Evolutionary conservation across 2,888 invertebrate species (phyloP), one percentile per base, ranked within the genome.

Genomic region (Tenthredo distinguenda): DNA sequence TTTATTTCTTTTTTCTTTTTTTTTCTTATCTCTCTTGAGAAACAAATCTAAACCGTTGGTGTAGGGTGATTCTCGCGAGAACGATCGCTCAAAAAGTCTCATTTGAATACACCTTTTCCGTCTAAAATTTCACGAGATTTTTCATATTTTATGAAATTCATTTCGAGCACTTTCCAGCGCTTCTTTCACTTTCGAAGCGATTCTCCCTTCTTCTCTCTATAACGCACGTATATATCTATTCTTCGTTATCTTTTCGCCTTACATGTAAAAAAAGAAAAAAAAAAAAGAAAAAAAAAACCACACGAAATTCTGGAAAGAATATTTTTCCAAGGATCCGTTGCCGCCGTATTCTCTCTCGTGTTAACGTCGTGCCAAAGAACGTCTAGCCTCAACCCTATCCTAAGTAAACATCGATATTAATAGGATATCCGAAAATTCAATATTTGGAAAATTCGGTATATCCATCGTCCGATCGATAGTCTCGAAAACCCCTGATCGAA

Each of bases 101-200:
- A 77, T 77, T 77, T 50, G 31, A 47, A 77, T 77, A 50, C 26
- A 77, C 26, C 31, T 77, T 31, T 50, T 18, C 77, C 18, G n/a
- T 21, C 9, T 31, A 26, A 77, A 50, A 77, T 55, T 77, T 55
- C n/a, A 55, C n/a, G 50, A 55, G 55, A 50, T 55, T 50, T 55
- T 77, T 77, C 50, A 77, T 77, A 55, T 55, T 31, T 77, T 55
- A 55, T 55, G 34, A 77, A 77, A 77, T 77, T 77, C 26, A 76
- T 71, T 37, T 71, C 71, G 7, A 37, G 71, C n/a, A 71, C 71
- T 71, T 18, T 43, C 18, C 26, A 12, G n/a, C 21, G 40, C 15
- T n/a, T n/a, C 21, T 21, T 43, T 74, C 43, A 15, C 21, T 72
- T 72, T 43, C 21, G 31, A 31, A 65, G 65, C 31, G 31, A 65